Conservation (phyloP, 2,113 vertebrate genomes). For the Bettongia penicillata region DNA sequence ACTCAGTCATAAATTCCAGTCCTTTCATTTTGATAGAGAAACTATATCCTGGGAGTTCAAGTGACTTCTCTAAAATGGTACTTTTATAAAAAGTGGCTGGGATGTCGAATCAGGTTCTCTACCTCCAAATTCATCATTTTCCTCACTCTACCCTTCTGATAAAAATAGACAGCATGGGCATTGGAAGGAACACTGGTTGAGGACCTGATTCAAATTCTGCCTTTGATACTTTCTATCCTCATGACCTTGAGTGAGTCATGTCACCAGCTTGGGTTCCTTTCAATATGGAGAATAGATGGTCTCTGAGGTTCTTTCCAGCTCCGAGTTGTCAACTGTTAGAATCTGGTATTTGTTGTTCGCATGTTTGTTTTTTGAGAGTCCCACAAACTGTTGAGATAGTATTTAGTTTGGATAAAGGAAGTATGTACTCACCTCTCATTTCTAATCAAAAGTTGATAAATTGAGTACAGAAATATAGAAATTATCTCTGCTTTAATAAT, state of each 20-base stretch:
- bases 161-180: neutral
- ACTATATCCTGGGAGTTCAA: neutral
- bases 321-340: neutral
- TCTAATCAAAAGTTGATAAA: neutral
- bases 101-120: neutral
- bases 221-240: neutral
- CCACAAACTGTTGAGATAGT: neutral
- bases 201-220: neutral
- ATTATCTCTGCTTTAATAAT: neutral
- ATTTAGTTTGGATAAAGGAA: neutral
- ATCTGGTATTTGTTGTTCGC: neutral
- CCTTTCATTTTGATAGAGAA: neutral
- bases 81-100: neutral
- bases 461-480: neutral
- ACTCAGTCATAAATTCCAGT: neutral
- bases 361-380: neutral
- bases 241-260: neutral
- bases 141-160: neutral
- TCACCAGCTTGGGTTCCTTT: neutral
- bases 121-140: no score
- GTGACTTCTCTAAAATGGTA: neutral
- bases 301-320: neutral
- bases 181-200: neutral
- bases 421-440: neutral
- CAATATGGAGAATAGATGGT: neutral